Base-by-base conservation (phyloP, 2,888 invertebrate species). In the Scrobipalpa atriplicella region DNA sequence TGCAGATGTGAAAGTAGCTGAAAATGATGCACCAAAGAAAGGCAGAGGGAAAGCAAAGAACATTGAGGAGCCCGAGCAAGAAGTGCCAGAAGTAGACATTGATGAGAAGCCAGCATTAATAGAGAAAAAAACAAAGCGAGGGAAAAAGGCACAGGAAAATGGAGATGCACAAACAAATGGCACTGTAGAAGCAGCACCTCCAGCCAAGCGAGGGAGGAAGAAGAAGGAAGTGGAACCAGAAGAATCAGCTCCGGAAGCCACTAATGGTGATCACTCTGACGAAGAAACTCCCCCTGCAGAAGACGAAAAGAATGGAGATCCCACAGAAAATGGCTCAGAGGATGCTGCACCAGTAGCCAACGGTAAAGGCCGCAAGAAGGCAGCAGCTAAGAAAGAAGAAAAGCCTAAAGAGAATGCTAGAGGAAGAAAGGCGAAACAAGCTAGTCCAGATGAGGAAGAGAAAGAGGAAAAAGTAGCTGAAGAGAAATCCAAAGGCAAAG, bases 41-140 rank as follows among this genome's bases (percentile, higher is more conserved):
- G 86, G 86, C 21, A 80, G 86, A 75, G 87, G 88, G 0, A 91
- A 89, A 79, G 82, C 80, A 38, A 92, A 92, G 78, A 76, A 70
- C 67, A 74, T 78, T 58, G 75, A 78, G 72, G 84, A 82, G 19
- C 69, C 70, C 36, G 78, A 80, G 16, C 65, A 69, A 36, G 79
- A 78, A 68, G 75, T 77, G 67, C 74, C 72, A 63, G 84, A 84
- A 62, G 62, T 74, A 54, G 78, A 74, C 13, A 68, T 73, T 61
- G 72, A 81, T 75, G 69, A 73, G 62, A 69, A 77, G 69, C 65
- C 68, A 51, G 73, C 70, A 38, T 72, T 76, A 19, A 69, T 69
- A 67, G 83, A 83, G 39, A 84, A 83, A 73, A 86, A 84, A 69
- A 64, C 71, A 21, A 87, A 90, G 69, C 79, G 88, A 1, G 87